A percentile compares a stretch with the other conserved stretches of the same genome.
Evolutionary conservation across 2,113 vertebrate species (phyloP).

Genomic region (Todiramphus saurophagus): DNA sequence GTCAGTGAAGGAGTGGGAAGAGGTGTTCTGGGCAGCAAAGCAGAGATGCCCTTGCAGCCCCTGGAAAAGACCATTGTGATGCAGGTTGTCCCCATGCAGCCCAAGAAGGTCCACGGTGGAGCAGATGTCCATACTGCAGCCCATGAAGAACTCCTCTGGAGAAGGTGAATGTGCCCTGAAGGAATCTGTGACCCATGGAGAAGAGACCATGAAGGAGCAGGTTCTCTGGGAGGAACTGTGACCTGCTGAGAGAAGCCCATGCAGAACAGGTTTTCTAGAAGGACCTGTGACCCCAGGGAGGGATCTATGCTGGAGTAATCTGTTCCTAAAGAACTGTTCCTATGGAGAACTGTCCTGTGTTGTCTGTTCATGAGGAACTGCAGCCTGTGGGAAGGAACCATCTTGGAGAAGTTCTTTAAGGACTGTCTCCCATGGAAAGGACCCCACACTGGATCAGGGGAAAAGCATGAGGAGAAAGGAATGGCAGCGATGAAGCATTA

Average conservation of each 20-base stretch:
- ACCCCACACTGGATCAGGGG: too few relatives aligned
- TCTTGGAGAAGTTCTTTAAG: too few relatives aligned
- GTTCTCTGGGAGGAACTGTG: not conserved
- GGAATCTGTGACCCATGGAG: not conserved
- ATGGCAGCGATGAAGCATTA: too few relatives aligned
- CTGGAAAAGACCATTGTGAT: not conserved
- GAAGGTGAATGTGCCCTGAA: not conserved
- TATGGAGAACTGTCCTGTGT: too few relatives aligned
- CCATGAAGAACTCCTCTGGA: not conserved
- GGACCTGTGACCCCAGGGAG: not conserved
- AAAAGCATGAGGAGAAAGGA: too few relatives aligned
- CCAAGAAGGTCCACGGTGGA: not conserved
- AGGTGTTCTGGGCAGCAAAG: not conserved
- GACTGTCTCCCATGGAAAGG: too few relatives aligned
- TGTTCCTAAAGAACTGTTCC: too few relatives aligned
- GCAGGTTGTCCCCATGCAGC: not conserved
- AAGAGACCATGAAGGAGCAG: too few relatives aligned
- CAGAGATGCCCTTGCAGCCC: not conserved
- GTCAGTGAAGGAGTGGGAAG: not conserved
- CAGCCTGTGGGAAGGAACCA: too few relatives aligned
- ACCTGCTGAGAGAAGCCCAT: not conserved
- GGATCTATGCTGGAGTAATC: too few relatives aligned
- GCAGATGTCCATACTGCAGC: not conserved
- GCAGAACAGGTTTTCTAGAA: not conserved
- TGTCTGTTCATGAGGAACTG: not conserved